Evolutionary conservation across 2,888 invertebrate genomes (phyloP).

Genomic region (Pedicia rivosa): DNA sequence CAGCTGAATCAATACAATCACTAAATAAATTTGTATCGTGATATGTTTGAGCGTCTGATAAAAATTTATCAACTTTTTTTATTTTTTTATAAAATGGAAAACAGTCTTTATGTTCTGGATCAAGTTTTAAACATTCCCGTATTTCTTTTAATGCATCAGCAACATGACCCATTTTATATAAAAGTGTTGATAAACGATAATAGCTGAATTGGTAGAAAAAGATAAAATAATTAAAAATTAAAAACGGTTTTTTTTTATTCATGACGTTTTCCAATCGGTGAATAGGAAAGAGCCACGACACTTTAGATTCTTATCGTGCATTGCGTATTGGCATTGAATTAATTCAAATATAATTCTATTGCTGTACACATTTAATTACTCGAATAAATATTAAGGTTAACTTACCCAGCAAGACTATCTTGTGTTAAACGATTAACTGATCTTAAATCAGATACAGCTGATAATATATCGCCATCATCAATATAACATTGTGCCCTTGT

Average conservation of each 20-base stretch:
- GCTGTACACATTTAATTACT: too few species aligned
- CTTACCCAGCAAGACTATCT: constrained; percentile 71
- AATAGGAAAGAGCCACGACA: too few species aligned
- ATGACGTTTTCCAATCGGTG: too few species aligned
- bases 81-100: constrained; percentile 92
- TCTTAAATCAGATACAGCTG: constrained; percentile 81
- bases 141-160: constrained; percentile 83
- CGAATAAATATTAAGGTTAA: too few species aligned
- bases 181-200: constrained; percentile 50
- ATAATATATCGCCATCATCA: constrained; percentile 55
- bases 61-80: constrained; percentile 76
- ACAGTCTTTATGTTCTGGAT: constrained; percentile 95
- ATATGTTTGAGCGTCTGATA: constrained; percentile 45
- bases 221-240: not conserved
- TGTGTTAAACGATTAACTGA: constrained; percentile 78
- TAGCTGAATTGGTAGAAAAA: constrained; percentile 14
- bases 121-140: constrained; percentile 89
- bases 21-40: constrained; percentile 44
- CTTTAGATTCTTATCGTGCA: too few species aligned
- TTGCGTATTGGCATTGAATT: too few species aligned
- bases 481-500: constrained; percentile 76
- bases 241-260: not conserved
- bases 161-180: constrained; percentile 85
- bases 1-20: constrained; percentile 52
- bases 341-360: too few species aligned